These are phyloP conservation scores for Hippocampus zosterae DNA, from an alignment of 2,113 vertebrate genomes.

Conservation along the genomic window DNA sequence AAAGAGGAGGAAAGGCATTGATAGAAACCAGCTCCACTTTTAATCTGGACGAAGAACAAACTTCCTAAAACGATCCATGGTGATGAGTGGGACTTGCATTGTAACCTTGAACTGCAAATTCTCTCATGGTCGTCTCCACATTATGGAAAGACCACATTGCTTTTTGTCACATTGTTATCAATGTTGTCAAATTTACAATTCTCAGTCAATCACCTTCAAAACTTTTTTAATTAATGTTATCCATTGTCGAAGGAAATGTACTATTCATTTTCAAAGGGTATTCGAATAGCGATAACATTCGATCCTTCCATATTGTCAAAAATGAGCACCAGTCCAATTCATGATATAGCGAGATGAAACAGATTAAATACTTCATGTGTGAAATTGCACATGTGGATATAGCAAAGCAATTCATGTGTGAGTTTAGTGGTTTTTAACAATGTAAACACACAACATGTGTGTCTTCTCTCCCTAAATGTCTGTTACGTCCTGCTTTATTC, in stretches of 20 bases:
- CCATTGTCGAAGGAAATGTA: not conserved
- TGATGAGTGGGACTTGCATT: slow-evolving; percentile 10
- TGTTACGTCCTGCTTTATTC: not conserved
- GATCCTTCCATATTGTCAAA: not conserved
- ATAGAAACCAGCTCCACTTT: slow-evolving; percentile 24
- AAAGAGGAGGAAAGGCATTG: slow-evolving; percentile 39
- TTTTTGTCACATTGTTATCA: not conserved
- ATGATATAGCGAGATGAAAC: too few relatives aligned
- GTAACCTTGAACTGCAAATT: slow-evolving; percentile 6
- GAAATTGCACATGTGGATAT: too few relatives aligned
- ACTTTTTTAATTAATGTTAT: not conserved
- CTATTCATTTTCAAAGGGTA: not conserved
- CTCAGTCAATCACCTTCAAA: not conserved
- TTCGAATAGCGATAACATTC: too few relatives aligned
- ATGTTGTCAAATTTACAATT: not conserved
- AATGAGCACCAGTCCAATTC: too few relatives aligned
- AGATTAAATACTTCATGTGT: too few relatives aligned
- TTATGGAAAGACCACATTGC: not conserved
- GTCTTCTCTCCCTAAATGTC: not conserved
- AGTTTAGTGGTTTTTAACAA: too few relatives aligned
- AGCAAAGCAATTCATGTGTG: too few relatives aligned
- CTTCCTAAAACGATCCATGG: slow-evolving; percentile 22
- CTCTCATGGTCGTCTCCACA: not conserved
- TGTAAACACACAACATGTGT: not conserved
- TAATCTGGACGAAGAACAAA: slow-evolving; percentile 24